Evolutionary conservation across 2,113 vertebrate genomes (phyloP).

Genomic region (Tricholaema leucomelas): DNA sequence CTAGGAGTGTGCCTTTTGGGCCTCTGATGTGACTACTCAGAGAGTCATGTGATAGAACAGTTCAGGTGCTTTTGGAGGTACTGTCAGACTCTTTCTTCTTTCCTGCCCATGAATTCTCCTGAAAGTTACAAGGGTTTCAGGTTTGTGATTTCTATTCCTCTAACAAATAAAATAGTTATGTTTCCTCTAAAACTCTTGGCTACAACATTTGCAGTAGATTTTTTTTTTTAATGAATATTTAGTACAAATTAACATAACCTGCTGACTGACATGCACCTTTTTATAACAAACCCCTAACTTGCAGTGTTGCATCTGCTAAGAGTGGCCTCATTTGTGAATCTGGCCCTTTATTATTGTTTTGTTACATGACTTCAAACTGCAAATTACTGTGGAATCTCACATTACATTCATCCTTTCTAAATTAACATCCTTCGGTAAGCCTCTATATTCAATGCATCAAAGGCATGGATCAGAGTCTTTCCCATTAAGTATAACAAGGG

Average conservation of each 20-base stretch:
- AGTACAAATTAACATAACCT: neutral
- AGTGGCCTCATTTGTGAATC: neutral
- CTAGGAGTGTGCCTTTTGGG: neutral
- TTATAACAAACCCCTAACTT: neutral
- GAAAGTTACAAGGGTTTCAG: neutral
- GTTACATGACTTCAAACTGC: neutral
- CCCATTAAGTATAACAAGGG: neutral
- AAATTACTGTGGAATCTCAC: constrained; percentile 1
- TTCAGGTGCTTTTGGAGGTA: neutral
- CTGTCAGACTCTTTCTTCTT: neutral
- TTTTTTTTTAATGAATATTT: too few species aligned
- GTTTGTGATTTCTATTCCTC: neutral
- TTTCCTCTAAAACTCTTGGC: neutral
- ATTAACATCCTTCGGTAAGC: neutral
- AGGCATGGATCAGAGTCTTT: neutral
- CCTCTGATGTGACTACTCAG: neutral
- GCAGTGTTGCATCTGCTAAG: neutral
- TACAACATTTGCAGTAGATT: neutral
- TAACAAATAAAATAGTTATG: neutral
- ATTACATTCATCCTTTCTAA: neutral
- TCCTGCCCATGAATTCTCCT: neutral
- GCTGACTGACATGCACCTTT: neutral
- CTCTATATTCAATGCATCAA: neutral
- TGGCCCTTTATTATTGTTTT: neutral
- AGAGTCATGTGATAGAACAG: neutral